These are phyloP conservation scores for Hylyphantes graminicola DNA, from an alignment of 1,140 invertebrate species.

Conservation along the genomic window DNA sequence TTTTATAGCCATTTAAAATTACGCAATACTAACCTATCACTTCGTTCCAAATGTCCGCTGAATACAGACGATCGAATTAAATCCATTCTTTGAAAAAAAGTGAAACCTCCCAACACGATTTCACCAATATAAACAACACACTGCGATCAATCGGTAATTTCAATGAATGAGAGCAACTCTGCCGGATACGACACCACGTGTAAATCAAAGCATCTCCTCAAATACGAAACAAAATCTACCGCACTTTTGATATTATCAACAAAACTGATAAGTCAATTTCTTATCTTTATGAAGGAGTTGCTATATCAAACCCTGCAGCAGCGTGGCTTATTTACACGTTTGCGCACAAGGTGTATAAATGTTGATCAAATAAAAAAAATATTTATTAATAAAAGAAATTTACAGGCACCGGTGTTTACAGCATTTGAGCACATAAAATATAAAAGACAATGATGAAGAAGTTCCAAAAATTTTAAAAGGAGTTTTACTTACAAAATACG, in stretches of 20 bases:
- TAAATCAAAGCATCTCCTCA: background rate
- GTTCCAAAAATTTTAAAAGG: background rate
- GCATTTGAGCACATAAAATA: background rate
- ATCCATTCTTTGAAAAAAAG: background rate
- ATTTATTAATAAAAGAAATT: background rate
- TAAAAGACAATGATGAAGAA: no score
- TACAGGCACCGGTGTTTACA: background rate
- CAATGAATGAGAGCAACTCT: slow-evolving; percentile 1
- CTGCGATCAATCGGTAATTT: background rate
- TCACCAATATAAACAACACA: background rate
- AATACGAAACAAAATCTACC: background rate
- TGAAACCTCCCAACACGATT: background rate
- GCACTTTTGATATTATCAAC: no score
- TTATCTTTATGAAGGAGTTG: no score
- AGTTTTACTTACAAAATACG: slow-evolving; percentile 27
- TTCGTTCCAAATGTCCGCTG: slow-evolving; percentile 8
- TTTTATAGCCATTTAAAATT: background rate
- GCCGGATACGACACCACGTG: slow-evolving; percentile 18
- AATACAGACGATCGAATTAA: background rate
- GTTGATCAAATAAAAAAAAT: background rate
- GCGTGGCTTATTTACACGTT: background rate
- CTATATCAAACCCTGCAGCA: background rate
- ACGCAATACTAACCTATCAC: slow-evolving; percentile 9
- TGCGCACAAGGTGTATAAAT: background rate
- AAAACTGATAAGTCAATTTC: no score